A percentile compares a stretch with the other conserved stretches of the same genome.
phyloP scores from a whole-genome alignment of 2,113 vertebrate genomes.

The Rhipidura dahli region DNA sequence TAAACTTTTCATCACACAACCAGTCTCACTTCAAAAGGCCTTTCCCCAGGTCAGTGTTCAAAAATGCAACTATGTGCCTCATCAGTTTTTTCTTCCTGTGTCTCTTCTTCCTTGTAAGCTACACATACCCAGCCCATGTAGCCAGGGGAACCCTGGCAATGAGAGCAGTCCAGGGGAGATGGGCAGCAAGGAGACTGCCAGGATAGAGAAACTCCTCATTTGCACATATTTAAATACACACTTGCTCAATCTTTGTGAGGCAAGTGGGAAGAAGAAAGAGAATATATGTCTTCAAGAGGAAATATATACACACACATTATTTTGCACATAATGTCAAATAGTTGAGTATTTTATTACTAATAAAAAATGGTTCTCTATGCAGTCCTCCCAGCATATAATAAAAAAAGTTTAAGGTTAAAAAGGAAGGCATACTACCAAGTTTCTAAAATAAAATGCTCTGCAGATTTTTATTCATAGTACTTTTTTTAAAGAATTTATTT shows the following conservation, averaged over 20 bases:
- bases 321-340: neutral
- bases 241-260: neutral
- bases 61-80: neutral
- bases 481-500: neutral
- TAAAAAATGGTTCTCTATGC: neutral
- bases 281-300: neutral
- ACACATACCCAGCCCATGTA: neutral
- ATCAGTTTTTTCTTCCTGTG: neutral
- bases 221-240: neutral
- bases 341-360: neutral
- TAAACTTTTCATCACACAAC: neutral
- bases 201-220: neutral
- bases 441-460: neutral
- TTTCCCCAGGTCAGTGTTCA: neutral
- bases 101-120: neutral
- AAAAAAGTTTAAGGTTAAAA: neutral
- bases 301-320: fast-evolving
- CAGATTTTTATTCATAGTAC: neutral
- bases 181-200: neutral
- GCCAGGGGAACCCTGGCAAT: neutral
- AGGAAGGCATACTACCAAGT: neutral
- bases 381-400: neutral
- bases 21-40: neutral
- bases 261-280: neutral
- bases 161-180: neutral